Conservation (phyloP, 2,113 vertebrate genomes). For the Crocuta crocuta region DNA sequence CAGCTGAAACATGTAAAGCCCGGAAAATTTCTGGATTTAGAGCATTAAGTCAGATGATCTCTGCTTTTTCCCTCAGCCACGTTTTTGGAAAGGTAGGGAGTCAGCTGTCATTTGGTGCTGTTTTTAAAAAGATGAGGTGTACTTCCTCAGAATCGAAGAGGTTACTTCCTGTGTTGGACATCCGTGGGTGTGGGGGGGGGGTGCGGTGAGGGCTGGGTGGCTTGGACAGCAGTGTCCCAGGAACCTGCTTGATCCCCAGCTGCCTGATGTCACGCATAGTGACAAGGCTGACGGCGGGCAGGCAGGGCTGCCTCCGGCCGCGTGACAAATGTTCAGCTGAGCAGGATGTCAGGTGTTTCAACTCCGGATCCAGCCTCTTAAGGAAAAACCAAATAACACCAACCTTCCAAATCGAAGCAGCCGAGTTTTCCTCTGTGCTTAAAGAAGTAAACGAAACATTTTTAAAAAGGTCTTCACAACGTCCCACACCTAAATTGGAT, state of each 20-base stretch:
- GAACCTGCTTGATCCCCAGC: not conserved
- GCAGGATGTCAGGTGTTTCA: not conserved
- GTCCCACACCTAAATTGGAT: not conserved
- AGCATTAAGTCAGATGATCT: constrained; percentile 34
- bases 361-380: not conserved
- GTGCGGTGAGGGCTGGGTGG: not conserved
- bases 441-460: not conserved
- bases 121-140: constrained; percentile 35
- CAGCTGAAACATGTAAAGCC: not conserved
- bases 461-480: not conserved
- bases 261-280: constrained; percentile 35
- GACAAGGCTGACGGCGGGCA: constrained; percentile 43
- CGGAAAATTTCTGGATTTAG: not conserved
- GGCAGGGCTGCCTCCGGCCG: not conserved
- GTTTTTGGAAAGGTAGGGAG: constrained; percentile 12
- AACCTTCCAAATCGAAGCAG: not conserved
- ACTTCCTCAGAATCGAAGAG: not conserved
- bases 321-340: not conserved
- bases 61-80: not conserved
- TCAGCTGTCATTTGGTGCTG: constrained; percentile 44
- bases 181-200: not conserved
- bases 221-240: not conserved
- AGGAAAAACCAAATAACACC: not conserved
- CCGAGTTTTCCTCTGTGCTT: not conserved
- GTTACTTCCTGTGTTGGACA: constrained; percentile 33